phyloP scores from a whole-genome alignment of 1,140 invertebrate genomes.

The Nomia melanderi region DNA sequence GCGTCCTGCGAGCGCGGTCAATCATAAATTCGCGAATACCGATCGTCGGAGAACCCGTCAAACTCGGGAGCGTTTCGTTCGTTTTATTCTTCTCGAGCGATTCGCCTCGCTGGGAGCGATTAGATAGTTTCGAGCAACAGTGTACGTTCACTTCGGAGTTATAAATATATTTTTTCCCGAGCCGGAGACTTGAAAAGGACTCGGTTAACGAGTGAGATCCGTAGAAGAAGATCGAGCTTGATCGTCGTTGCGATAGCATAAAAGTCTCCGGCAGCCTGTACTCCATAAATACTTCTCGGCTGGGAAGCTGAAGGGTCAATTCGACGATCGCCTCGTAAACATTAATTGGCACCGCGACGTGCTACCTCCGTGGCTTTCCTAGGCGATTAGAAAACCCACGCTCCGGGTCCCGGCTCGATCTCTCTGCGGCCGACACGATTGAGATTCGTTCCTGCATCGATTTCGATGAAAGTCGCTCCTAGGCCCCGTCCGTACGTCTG shows the following conservation, averaged over 20 bases:
- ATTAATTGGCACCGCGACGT: slow-evolving; percentile 13
- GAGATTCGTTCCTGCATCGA: slow-evolving; percentile 46
- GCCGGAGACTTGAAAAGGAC: too few relatives aligned
- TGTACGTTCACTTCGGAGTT: too few relatives aligned
- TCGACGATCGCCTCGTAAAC: slow-evolving; percentile 6
- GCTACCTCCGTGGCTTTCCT: background rate
- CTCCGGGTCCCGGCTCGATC: background rate
- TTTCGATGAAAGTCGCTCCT: slow-evolving; percentile 53
- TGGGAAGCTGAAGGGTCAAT: background rate
- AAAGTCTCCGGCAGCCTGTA: too few relatives aligned
- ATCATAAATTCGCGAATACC: background rate
- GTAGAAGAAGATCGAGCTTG: background rate
- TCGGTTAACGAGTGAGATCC: too few relatives aligned
- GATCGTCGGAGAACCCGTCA: too few relatives aligned
- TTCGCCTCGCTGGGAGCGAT: too few relatives aligned
- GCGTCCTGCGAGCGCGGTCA: too few relatives aligned
- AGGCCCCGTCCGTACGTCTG: too few relatives aligned
- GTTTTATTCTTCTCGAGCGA: too few relatives aligned
- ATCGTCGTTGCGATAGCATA: background rate
- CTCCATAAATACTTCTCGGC: slow-evolving; percentile 1
- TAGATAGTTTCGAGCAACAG: too few relatives aligned
- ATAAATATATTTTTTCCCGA: too few relatives aligned
- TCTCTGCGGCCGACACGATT: slow-evolving; percentile 23
- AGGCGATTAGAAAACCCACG: slow-evolving; percentile 4
- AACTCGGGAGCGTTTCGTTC: too few relatives aligned